A percentile compares a stretch with the other conserved stretches of the same genome.
Evolutionary conservation across 2,797 vertebrate species (phyloP).

Genomic region (Hoplostethus mediterraneus): DNA sequence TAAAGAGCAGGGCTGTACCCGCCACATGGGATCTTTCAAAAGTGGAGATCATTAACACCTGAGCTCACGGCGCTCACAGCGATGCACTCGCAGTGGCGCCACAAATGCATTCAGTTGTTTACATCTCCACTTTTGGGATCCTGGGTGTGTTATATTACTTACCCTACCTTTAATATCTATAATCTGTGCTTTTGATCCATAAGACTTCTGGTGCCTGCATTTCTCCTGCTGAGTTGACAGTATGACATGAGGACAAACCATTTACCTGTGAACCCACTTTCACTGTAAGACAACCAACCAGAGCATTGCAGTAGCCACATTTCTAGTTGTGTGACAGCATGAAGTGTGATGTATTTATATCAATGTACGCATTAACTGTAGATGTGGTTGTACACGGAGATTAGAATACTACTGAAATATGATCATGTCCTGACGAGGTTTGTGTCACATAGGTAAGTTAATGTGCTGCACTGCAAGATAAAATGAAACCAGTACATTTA

Average conservation of each 20-base stretch:
- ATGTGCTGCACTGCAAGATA: conserved; percentile 22
- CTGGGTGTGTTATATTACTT: conserved; percentile 16
- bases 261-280: conserved; percentile 62
- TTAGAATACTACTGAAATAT: conserved; percentile 35
- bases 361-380: conserved; percentile 42
- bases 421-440: conserved; percentile 3
- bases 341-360: conserved; percentile 44
- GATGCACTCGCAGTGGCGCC: not conserved
- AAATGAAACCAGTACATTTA: not conserved
- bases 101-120: not conserved
- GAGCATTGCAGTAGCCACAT: conserved; percentile 53
- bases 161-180: conserved; percentile 27
- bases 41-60: conserved; percentile 1
- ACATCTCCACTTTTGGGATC: conserved; percentile 26
- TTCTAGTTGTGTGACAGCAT: conserved; percentile 37
- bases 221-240: conserved; percentile 28
- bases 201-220: conserved; percentile 45
- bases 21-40: not conserved
- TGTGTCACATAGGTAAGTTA: conserved; percentile 22
- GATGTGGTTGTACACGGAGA: conserved; percentile 34
- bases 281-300: conserved; percentile 52
- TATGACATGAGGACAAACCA: conserved; percentile 50
- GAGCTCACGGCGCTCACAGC: not conserved
- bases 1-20: conserved; percentile 15
- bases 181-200: conserved; percentile 28